phyloP scores from a whole-genome alignment of 2,113 vertebrate species.

The Rhizomys pruinosus region DNA sequence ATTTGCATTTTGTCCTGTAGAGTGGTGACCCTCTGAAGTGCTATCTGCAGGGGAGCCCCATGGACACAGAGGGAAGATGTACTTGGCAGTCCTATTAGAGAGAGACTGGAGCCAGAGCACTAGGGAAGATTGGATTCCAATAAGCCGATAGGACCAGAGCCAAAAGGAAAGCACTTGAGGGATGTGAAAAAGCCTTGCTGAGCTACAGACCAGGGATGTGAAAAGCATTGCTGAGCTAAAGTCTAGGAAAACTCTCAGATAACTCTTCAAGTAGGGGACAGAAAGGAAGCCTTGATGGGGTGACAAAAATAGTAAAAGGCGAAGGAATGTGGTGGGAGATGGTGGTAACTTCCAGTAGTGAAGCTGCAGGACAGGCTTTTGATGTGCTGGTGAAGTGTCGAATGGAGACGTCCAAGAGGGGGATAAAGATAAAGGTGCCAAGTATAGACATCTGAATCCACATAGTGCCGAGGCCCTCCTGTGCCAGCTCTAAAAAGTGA shows the following conservation, averaged over 20 bases:
- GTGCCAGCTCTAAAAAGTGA: neutral
- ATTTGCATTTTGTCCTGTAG: conserved; percentile 13
- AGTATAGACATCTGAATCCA: conserved; percentile 20
- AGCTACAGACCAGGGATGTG: neutral
- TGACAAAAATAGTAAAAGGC: conserved; percentile 1
- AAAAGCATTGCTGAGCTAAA: neutral
- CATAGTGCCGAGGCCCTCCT: neutral
- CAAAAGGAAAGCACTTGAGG: neutral
- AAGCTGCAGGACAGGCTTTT: neutral
- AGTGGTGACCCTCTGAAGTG: neutral
- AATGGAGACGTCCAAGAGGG: neutral
- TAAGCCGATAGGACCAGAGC: neutral
- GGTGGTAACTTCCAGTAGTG: neutral
- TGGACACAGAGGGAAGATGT: neutral
- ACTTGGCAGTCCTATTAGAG: neutral
- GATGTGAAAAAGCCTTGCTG: neutral
- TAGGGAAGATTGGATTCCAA: neutral
- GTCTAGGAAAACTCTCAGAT: neutral
- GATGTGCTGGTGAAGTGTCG: neutral
- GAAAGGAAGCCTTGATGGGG: neutral
- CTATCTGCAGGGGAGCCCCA: neutral
- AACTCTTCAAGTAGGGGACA: neutral
- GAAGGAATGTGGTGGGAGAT: neutral
- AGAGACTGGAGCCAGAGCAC: neutral
- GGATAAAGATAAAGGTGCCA: neutral